Evolutionary conservation across 2,113 vertebrate species (phyloP).

Genomic region (Silurus asotus): DNA sequence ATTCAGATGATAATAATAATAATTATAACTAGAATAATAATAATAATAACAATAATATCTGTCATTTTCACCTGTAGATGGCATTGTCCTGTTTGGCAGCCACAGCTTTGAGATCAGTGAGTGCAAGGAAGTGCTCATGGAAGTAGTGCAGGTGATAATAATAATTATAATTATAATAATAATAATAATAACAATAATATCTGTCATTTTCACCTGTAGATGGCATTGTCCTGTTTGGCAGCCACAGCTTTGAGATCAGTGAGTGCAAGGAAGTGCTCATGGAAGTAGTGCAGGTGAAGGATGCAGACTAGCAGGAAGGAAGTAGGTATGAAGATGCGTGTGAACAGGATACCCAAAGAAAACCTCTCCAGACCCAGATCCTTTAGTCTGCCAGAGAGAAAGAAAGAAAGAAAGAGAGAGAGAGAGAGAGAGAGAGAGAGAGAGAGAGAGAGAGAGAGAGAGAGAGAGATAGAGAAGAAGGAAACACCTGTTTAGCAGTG

Average conservation of each 20-base stretch:
- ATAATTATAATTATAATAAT: neutral
- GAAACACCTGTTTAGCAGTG: neutral
- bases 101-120: constrained; percentile 93
- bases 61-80: constrained; percentile 89
- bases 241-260: constrained; percentile 93
- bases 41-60: neutral
- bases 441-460: neutral
- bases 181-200: neutral
- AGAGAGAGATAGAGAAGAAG: neutral
- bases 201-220: constrained; percentile 87
- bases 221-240: constrained; percentile 89
- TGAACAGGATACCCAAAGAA: constrained; percentile 79
- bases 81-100: constrained; percentile 90
- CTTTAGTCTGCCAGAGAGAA: constrained; percentile 72
- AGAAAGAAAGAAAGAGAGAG: neutral
- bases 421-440: neutral
- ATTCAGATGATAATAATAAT: neutral
- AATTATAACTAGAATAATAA: neutral
- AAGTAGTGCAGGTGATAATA: constrained; percentile 90
- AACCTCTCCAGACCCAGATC: constrained; percentile 88
- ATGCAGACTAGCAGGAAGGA: constrained; percentile 94
- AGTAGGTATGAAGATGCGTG: constrained; percentile 91
- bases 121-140: constrained; percentile 89
- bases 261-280: constrained; percentile 89
- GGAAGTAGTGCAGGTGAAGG: constrained; percentile 96